These are phyloP conservation scores for Acheta domesticus DNA, from an alignment of 2,888 invertebrate genomes.

Conservation along the genomic window DNA sequence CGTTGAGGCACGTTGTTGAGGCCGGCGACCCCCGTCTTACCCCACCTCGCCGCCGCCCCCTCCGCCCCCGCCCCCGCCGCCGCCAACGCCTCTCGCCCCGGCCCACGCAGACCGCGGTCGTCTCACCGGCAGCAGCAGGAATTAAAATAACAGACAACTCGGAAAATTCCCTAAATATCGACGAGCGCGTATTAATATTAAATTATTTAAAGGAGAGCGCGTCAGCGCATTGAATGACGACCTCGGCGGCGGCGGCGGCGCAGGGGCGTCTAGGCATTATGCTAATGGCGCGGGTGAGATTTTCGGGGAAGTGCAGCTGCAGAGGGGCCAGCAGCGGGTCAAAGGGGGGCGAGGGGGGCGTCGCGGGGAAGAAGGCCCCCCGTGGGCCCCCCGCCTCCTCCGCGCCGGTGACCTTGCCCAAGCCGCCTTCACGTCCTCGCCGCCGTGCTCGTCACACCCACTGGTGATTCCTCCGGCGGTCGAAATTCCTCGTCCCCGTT, in stretches of 20 bases:
- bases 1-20: no score
- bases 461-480: background rate
- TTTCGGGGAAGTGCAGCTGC: conserved; percentile 4
- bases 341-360: background rate
- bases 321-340: background rate
- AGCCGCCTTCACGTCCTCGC: background rate
- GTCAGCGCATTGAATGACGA: background rate
- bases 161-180: background rate
- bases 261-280: conserved; percentile 18
- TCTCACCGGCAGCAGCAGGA: background rate
- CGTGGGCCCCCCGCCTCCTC: background rate
- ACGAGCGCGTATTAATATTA: background rate
- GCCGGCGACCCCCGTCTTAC: no score
- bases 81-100: no score
- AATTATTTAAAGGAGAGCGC: conserved; percentile 18
- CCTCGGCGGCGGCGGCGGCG: background rate
- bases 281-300: background rate
- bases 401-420: background rate
- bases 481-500: no score
- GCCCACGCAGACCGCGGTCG: no score
- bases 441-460: background rate
- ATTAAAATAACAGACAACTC: conserved; percentile 6
- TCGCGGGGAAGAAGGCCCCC: no score
- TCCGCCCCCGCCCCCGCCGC: no score
- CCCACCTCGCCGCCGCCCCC: no score